These are phyloP conservation scores for Tragelaphus strepsiceros DNA, from an alignment of 2,113 vertebrate genomes.

Conservation along the genomic window DNA sequence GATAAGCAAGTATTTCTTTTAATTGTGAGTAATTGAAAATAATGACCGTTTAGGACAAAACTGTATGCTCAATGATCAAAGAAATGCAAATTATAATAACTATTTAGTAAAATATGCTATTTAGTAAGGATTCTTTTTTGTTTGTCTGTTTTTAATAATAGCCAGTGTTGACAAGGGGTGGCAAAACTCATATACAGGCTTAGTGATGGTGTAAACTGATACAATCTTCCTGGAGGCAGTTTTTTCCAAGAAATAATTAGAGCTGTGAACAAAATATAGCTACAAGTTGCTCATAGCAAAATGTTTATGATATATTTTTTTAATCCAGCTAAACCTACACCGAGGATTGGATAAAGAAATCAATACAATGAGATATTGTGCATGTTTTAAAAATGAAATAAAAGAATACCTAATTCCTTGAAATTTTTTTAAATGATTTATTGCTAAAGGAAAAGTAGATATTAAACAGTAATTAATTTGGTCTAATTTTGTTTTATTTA, in stretches of 20 bases:
- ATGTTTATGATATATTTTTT: neutral
- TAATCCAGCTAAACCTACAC: neutral
- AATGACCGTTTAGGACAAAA: neutral
- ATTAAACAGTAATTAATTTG: neutral
- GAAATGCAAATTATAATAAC: neutral
- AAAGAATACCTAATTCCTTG: neutral
- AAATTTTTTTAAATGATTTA: neutral
- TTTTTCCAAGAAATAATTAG: constrained; percentile 19
- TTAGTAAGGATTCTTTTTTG: neutral
- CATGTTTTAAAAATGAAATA: neutral
- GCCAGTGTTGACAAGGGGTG: neutral
- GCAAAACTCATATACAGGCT: neutral
- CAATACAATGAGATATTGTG: neutral
- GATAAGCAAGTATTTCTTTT: neutral
- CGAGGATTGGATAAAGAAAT: neutral
- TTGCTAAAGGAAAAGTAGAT: neutral
- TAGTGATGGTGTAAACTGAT: neutral
- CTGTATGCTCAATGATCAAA: neutral
- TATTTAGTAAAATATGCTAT: neutral
- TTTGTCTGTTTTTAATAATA: neutral
- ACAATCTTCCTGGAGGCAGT: neutral
- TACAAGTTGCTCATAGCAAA: neutral
- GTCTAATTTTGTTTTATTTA: neutral
- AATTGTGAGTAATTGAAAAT: neutral
- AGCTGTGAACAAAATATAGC: neutral